phyloP scores from a whole-genome alignment of 2,797 vertebrate species.

The Acanthiza pusilla region DNA sequence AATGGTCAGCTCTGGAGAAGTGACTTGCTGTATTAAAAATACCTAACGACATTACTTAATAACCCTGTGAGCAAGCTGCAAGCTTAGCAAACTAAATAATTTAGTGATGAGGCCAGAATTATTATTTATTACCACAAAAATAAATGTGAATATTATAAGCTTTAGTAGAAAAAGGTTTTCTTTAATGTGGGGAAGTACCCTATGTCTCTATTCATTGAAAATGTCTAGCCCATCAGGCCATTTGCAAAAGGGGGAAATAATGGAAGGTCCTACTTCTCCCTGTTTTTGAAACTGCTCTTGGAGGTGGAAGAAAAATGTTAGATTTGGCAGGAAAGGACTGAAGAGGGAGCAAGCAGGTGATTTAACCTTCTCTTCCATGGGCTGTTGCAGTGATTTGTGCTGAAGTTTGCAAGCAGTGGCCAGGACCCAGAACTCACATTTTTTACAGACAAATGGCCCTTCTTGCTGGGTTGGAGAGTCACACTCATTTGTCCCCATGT shows the following conservation, averaged over 20 bases:
- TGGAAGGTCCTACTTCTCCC: not conserved
- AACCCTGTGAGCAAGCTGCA: not conserved
- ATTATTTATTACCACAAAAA: not conserved
- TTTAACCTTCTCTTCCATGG: not conserved
- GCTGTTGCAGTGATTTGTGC: not conserved
- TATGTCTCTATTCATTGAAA: not conserved
- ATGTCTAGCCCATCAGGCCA: not conserved
- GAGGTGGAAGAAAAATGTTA: not conserved
- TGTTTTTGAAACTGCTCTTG: not conserved
- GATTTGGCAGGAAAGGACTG: not conserved
- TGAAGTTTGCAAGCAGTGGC: not conserved
- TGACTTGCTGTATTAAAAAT: not conserved
- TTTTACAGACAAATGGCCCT: not conserved
- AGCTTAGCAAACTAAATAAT: not conserved
- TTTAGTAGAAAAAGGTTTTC: not conserved
- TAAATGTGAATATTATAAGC: not conserved
- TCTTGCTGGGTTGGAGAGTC: not conserved
- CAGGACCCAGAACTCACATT: not conserved
- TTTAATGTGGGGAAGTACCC: not conserved
- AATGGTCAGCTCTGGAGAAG: not conserved
- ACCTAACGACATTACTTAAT: not conserved
- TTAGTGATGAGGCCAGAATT: not conserved
- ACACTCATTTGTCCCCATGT: rapidly evolving
- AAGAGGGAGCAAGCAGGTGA: not conserved
- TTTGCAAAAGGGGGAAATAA: not conserved